Base-by-base conservation (phyloP, 2,797 vertebrate genomes). In the Chrysocyon brachyurus region DNA sequence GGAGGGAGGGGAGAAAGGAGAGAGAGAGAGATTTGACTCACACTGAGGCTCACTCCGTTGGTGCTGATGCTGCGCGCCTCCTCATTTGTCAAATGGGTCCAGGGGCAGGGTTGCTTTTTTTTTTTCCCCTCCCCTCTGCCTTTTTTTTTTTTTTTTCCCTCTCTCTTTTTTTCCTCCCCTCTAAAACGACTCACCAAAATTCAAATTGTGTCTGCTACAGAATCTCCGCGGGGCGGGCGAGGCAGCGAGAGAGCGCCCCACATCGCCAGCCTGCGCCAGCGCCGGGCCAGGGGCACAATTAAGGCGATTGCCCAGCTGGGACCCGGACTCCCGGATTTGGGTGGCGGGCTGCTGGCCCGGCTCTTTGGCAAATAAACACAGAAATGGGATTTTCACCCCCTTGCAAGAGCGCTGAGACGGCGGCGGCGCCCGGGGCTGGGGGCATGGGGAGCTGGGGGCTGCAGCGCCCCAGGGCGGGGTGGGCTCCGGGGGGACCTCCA, bases 1-100 rank as follows among this genome's bases (percentile, higher is more conserved):
- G 26, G n/a, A 26, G 10, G 24, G 8, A 21, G 3, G 81, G 81
- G 97, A 57, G 97, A 85, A 94, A 84, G 73, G 70, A 9, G 22
- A 63, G 46, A 70, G 49, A 91, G 88, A 85, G 85, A n/a, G 61
- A 36, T 46, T 91, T 96, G 98, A 98, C 98, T 98, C 98, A 97
- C 98, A 33, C 89, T 10, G 98, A 98, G 98, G 98, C 98, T 98
- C 98, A 98, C 97, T 97, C 98, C 98, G 97, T 97, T 98, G 98
- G 97, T 98, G 98, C 98, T 98, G 99, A 98, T 98, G 98, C 98
- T 98, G 98, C 97, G 96, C 95, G 97, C 98, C 98, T 98, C 98
- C 98, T 99, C 99, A 99, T 99, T 99, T 99, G 99, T 99, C 99
- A 99, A 99, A 98, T 98, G 98, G 99, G 98, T 99, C 99, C 99